Evolutionary conservation across 2,888 invertebrate species (phyloP).

Genomic region (Drosophila colorata): DNA sequence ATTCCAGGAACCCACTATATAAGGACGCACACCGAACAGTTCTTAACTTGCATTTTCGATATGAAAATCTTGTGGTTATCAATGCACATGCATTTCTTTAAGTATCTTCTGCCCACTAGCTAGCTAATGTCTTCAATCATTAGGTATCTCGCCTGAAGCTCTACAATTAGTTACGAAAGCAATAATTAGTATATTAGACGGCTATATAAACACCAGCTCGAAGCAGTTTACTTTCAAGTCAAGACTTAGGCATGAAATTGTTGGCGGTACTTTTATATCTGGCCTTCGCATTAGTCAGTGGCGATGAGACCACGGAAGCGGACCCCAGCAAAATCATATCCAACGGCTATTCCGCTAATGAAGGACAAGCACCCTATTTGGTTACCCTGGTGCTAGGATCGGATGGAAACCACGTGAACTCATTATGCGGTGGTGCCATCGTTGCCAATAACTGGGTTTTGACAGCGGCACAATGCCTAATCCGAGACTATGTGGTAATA

Average conservation of each 20-base stretch:
- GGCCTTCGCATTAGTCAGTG: constrained; percentile 9
- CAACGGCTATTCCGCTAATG: background rate
- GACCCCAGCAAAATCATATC: constrained; percentile 36
- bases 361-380: background rate
- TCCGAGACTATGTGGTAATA: constrained; percentile 55
- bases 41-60: too few relatives aligned
- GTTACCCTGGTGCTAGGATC: constrained; percentile 31
- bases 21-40: too few relatives aligned
- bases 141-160: background rate
- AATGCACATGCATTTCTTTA: background rate
- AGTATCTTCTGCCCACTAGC: background rate
- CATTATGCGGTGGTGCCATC: constrained; percentile 54
- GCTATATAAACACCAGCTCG: background rate
- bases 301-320: constrained; percentile 3
- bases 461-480: constrained; percentile 52
- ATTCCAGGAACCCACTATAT: too few relatives aligned
- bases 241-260: constrained; percentile 27
- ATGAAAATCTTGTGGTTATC: too few relatives aligned
- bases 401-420: background rate
- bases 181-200: background rate
- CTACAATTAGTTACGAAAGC: constrained; percentile 4
- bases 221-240: background rate
- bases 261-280: constrained; percentile 17
- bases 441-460: constrained; percentile 37
- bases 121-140: constrained; percentile 26